These are phyloP conservation scores for Ophioninae sp. DNA, from an alignment of 2,888 invertebrate species.

Conservation along the genomic window DNA sequence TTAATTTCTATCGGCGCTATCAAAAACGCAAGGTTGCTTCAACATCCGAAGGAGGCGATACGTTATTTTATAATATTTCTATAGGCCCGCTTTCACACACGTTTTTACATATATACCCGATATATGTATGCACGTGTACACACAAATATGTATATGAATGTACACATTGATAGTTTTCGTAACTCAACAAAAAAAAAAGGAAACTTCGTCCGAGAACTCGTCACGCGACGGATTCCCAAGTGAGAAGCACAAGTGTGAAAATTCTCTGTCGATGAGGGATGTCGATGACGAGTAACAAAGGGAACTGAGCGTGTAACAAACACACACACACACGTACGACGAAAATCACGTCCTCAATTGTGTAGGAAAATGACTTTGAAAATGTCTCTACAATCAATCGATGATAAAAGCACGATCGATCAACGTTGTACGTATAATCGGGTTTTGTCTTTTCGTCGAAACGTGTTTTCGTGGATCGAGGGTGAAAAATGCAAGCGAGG, in stretches of 20 bases:
- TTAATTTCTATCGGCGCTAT: neutral
- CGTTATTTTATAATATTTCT: conserved; percentile 19
- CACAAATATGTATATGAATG: neutral
- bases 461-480: neutral
- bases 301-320: neutral
- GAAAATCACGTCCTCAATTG: neutral
- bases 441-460: neutral
- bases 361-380: neutral
- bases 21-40: neutral
- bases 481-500: conserved; percentile 1
- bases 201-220: neutral
- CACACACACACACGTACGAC: neutral
- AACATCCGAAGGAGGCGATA: neutral
- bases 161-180: neutral
- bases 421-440: neutral
- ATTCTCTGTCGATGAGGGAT: neutral
- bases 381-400: neutral
- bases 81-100: conserved; percentile 17
- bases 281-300: neutral
- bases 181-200: neutral
- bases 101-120: conserved; percentile 7
- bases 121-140: neutral
- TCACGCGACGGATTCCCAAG: neutral
- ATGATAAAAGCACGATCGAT: neutral
- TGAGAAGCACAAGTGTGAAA: neutral